A percentile compares a stretch with the other conserved stretches of the same genome.
Conservation (phyloP, 2,113 vertebrate species). For the Lipophrys pholis region DNA sequence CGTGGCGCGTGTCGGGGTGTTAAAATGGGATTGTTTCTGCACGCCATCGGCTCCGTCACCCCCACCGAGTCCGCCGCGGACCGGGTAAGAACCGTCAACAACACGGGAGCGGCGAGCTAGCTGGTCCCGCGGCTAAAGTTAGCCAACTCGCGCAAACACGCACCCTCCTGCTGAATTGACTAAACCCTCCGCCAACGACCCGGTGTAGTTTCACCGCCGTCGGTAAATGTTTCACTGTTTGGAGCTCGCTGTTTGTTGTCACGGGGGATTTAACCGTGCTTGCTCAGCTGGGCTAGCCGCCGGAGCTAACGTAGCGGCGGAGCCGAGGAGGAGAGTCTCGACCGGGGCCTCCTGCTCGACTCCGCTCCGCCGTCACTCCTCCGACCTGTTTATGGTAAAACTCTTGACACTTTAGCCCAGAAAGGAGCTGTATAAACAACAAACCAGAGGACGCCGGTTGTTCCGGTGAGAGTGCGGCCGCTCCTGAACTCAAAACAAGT, state of each 20-base stretch:
- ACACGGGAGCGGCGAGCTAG: slow-evolving; percentile 22
- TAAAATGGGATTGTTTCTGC: slow-evolving; percentile 83
- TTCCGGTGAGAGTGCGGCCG: background rate
- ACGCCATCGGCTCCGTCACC: slow-evolving; percentile 73
- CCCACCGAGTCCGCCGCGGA: slow-evolving; percentile 74
- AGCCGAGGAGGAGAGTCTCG: slow-evolving; percentile 1
- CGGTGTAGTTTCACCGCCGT: no score
- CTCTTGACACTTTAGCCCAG: slow-evolving; percentile 36
- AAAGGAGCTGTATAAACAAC: slow-evolving; percentile 24
- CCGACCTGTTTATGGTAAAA: slow-evolving; percentile 36
- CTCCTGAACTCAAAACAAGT: background rate
- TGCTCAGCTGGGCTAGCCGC: slow-evolving; percentile 28
- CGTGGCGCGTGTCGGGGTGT: slow-evolving; percentile 60
- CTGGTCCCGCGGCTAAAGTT: slow-evolving; percentile 4
- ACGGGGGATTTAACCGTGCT: slow-evolving; percentile 1
- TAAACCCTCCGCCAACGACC: no score
- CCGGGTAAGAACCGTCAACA: slow-evolving; percentile 75
- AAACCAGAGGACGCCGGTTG: slow-evolving; percentile 2
- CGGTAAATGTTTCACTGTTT: background rate
- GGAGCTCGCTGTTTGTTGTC: slow-evolving; percentile 1
- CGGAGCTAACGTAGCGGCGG: slow-evolving; percentile 32
- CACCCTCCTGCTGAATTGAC: no score
- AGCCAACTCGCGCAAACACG: background rate
- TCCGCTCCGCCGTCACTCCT: background rate
- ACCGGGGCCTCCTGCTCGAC: slow-evolving; percentile 37